Evolutionary conservation across 2,797 vertebrate species (phyloP).

Genomic region (Coregonus sp.): DNA sequence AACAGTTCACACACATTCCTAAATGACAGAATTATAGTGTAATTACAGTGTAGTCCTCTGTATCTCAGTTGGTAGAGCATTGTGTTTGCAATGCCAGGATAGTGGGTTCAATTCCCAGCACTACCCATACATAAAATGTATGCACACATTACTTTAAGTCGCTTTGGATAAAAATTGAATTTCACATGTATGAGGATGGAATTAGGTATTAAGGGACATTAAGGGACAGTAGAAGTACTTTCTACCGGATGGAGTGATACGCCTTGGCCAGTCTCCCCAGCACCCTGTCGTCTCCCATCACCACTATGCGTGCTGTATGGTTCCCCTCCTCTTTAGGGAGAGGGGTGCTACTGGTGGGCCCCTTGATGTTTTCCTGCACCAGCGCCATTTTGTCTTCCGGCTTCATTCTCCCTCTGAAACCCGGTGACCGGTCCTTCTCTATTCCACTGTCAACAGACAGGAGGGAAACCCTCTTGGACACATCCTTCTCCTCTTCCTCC

Average conservation of each 20-base stretch:
- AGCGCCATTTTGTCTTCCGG: slow-evolving; percentile 58
- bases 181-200: no score
- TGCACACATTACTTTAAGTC: no score
- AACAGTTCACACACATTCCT: not conserved
- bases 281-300: slow-evolving; percentile 84
- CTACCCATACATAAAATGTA: no score
- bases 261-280: slow-evolving; percentile 81
- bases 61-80: no score
- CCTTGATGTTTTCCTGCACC: slow-evolving; percentile 60
- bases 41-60: not conserved
- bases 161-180: no score
- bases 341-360: slow-evolving; percentile 32
- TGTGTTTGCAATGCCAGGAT: no score
- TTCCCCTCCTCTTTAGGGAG: slow-evolving; percentile 56
- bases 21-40: not conserved
- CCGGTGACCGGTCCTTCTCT: slow-evolving; percentile 70
- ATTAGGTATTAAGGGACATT: not conserved
- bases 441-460: slow-evolving; percentile 80
- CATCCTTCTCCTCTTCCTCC: slow-evolving; percentile 54
- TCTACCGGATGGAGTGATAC: slow-evolving; percentile 78
- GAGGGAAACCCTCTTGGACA: slow-evolving; percentile 60
- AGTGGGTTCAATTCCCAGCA: no score
- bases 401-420: slow-evolving; percentile 68
- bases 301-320: slow-evolving; percentile 78
- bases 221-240: not conserved